Base-by-base conservation (phyloP, 2,113 vertebrate genomes). In the Tachysurus fulvidraco region DNA sequence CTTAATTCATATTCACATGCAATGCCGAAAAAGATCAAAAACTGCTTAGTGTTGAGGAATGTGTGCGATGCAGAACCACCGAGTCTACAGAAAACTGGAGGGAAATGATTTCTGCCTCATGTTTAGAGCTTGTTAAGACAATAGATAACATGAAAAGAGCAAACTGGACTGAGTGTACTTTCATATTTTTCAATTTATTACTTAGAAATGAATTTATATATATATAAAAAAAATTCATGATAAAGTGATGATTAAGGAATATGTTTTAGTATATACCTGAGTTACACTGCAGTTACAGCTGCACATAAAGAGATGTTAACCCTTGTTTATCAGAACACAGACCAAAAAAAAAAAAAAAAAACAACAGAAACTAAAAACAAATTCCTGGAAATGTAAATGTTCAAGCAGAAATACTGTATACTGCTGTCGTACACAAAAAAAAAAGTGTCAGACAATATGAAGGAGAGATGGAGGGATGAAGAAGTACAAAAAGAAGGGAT, bases 401-500 rank as follows among this genome's bases (percentile, higher is more conserved):
- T 36, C 2, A 17, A 21, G 36, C 67, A 41, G 36, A 8, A 21
- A 11, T 21, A 17, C 8, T 0, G 21, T 4, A 5, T 50, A 13
- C 21, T 50, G 71, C 71, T 25, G 5, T 74, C 16, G 0, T 71
- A 21, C n/a, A 9, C 60, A n/a, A 36, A 1, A 2, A n/a, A n/a
- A 12, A 64, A 64, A 36, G 7, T 7, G 19, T 19, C 1, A 1
- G 30, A 74, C 23, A 23, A 46, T 11, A 44, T 0, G 0, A 1
- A 67, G 87, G 86, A 82, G 86, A 82, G 81, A 80, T 0, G 57
- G 78, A 85, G 19, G 44, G 28, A 87, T 16, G 41, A 9, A 83
- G 65, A 74, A 52, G 41, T 57, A 86, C 65, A 83, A 92, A 65
- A 85, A 83, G 9, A 23, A 25, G 77, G 83, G 65, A 81, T 65